A percentile compares a stretch with the other conserved stretches of the same genome.
Conservation (phyloP, 2,888 invertebrate species). For the Drosophila pseudotalamancana region DNA sequence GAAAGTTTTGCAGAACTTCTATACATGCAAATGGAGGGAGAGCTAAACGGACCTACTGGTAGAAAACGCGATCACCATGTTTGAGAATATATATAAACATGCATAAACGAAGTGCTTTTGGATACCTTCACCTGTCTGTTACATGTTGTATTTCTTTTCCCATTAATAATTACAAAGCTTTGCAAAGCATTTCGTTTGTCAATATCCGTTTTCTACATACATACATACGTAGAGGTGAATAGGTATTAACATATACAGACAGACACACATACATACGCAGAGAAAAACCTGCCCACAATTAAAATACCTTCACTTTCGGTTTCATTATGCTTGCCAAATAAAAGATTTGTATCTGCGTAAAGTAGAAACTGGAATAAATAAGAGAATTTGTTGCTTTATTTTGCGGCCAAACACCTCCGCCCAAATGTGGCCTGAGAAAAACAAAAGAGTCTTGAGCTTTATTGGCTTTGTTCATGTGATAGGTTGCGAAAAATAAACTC, state of each 20-base stretch:
- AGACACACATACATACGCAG: slow-evolving; percentile 13
- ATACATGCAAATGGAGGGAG: too few relatives aligned
- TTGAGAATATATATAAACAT: neutral
- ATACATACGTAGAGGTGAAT: neutral
- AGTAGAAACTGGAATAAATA: slow-evolving; percentile 59
- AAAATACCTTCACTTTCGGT: slow-evolving; percentile 71
- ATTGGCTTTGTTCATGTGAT: slow-evolving; percentile 58
- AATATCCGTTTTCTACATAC: slow-evolving; percentile 30
- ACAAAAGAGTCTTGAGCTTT: slow-evolving; percentile 57
- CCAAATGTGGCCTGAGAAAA: slow-evolving; percentile 59
- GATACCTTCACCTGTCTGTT: neutral
- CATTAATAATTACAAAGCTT: slow-evolving; percentile 4
- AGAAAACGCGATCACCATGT: neutral
- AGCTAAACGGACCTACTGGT: too few relatives aligned
- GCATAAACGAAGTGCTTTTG: neutral
- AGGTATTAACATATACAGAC: neutral
- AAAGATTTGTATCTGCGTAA: slow-evolving; percentile 61
- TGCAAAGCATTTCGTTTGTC: slow-evolving; percentile 11
- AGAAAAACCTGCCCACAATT: slow-evolving; percentile 65
- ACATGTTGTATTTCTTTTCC: neutral
- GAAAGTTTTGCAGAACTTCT: too few relatives aligned
- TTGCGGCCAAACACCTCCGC: slow-evolving; percentile 60
- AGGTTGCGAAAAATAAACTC: slow-evolving; percentile 39
- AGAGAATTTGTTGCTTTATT: slow-evolving; percentile 56
- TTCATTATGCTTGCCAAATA: slow-evolving; percentile 62